Evolutionary conservation across 2,113 vertebrate genomes (phyloP).

Genomic region (Mirza zaza): DNA sequence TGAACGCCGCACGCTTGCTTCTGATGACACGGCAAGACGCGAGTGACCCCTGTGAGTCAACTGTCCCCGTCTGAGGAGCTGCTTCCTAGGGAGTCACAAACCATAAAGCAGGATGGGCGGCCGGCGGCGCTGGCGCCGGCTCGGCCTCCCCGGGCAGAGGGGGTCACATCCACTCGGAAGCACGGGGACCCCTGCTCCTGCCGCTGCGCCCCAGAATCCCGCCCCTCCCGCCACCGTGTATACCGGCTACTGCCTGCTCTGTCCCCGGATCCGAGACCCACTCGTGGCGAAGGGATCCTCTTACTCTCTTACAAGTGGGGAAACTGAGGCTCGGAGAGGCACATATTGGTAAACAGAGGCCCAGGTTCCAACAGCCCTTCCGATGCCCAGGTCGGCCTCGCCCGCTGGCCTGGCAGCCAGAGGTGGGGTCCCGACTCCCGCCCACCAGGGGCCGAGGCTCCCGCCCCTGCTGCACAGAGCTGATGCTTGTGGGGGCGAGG

Average conservation of each 20-base stretch:
- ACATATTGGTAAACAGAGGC: neutral
- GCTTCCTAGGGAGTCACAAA: neutral
- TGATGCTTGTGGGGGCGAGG: neutral
- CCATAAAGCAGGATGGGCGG: neutral
- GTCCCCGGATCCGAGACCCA: neutral
- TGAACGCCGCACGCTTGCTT: neutral
- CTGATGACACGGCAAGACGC: neutral
- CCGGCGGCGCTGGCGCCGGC: neutral
- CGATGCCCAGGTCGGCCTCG: neutral
- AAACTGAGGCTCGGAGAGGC: neutral
- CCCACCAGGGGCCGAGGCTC: no score
- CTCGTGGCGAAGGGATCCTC: neutral
- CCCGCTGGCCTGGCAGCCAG: neutral
- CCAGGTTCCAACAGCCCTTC: neutral
- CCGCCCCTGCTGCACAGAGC: no score
- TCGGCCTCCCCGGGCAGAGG: neutral
- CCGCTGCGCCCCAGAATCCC: neutral
- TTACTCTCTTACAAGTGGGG: neutral
- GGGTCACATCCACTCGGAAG: fast-evolving
- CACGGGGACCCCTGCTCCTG: neutral
- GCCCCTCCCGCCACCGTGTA: no score
- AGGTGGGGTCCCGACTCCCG: no score
- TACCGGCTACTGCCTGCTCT: neutral
- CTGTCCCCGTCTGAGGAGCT: neutral
- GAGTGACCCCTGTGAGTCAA: neutral